Conservation (phyloP, 2,113 vertebrate genomes). For the Centropus unirufus region DNA sequence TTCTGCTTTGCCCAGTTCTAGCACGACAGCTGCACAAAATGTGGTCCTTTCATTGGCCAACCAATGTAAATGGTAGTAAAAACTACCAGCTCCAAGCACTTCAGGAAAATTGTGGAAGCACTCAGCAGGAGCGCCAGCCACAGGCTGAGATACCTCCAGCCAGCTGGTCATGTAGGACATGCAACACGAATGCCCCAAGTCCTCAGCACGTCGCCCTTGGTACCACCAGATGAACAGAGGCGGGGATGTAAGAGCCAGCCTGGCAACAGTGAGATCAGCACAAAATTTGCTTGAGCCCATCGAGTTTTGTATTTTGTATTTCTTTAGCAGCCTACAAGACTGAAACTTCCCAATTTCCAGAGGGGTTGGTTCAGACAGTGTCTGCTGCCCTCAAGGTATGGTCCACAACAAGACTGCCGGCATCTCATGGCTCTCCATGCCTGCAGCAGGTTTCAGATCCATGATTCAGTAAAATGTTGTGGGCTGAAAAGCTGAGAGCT, state of each 20-base stretch:
- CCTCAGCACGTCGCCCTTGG: neutral
- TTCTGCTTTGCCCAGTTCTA: neutral
- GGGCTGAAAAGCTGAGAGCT: neutral
- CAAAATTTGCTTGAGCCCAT: neutral
- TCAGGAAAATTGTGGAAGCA: neutral
- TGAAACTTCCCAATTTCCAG: neutral
- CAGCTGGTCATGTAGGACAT: rapidly evolving
- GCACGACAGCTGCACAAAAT: neutral
- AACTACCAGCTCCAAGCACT: neutral
- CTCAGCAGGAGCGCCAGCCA: neutral
- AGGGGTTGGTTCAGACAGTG: neutral
- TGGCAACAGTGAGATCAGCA: neutral
- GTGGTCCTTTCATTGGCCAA: rapidly evolving
- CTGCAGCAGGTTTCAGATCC: neutral
- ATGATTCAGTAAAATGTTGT: neutral
- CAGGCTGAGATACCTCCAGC: neutral
- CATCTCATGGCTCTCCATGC: rapidly evolving
- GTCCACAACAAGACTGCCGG: neutral
- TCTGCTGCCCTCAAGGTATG: neutral
- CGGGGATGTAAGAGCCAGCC: neutral
- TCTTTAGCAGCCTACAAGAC: neutral
- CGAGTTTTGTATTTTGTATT: neutral
- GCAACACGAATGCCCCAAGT: neutral
- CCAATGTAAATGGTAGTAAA: neutral
- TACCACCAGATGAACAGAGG: neutral